A percentile compares a stretch with the other conserved stretches of the same genome.
Conservation (phyloP, 2,797 vertebrate genomes). For the Lagocephalus sceleratus region DNA sequence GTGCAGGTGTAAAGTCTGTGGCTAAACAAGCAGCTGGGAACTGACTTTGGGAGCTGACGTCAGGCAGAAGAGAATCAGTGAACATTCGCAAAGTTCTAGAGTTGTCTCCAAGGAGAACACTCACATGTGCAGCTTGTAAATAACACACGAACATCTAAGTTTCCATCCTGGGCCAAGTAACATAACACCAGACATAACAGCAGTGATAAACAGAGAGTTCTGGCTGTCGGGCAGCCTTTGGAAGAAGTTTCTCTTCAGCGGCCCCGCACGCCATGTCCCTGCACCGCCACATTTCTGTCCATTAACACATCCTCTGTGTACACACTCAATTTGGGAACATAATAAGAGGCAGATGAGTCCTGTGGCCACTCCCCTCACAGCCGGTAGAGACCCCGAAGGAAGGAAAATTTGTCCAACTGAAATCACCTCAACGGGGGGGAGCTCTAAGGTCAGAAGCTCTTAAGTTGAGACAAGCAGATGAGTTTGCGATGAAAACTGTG, state of each 20-base stretch:
- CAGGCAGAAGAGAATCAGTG: constrained; percentile 41
- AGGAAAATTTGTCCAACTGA: constrained; percentile 91
- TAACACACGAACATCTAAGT: constrained; percentile 41
- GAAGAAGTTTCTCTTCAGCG: constrained; percentile 50
- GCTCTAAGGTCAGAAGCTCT: constrained; percentile 84
- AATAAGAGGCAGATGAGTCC: constrained; percentile 70
- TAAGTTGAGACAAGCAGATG: constrained; percentile 82
- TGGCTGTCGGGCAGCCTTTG: constrained; percentile 36
- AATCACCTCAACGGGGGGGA: constrained; percentile 83
- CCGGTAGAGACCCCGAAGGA: constrained; percentile 72
- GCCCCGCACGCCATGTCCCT: constrained; percentile 49
- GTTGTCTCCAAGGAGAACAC: constrained; percentile 47
- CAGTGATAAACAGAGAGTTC: constrained; percentile 50
- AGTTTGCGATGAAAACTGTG: constrained; percentile 91
- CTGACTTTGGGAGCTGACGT: constrained; percentile 26
- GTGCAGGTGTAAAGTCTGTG: constrained; percentile 12
- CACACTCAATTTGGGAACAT: constrained; percentile 53
- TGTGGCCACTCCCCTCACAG: constrained; percentile 42
- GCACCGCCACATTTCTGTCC: constrained; percentile 51
- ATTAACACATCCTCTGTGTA: constrained; percentile 66
- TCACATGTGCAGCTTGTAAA: constrained; percentile 48
- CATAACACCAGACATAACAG: constrained; percentile 42
- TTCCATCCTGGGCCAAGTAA: constrained; percentile 43
- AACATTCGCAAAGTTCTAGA: constrained; percentile 45
- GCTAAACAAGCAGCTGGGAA: constrained; percentile 27